Base-by-base conservation (phyloP, 1,140 invertebrate species). In the Wiebesia pumilae region DNA sequence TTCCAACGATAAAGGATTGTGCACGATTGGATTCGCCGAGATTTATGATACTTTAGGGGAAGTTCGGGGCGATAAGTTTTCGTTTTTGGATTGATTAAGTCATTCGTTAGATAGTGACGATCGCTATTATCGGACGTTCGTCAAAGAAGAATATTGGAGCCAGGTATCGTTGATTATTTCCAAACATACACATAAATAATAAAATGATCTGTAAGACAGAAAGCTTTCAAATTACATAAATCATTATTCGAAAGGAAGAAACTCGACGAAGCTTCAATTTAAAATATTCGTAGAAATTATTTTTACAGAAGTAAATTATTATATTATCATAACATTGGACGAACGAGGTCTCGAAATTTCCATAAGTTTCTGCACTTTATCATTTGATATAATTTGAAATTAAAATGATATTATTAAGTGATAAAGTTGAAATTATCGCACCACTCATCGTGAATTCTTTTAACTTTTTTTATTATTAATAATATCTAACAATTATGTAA, bases 11-110 rank as follows among this genome's bases (percentile, higher is more conserved):
- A 85, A 85, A 85, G 79, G 47, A 81, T 81, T 86, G 54, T n/a
- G 30, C 21, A 33, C 79, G 30, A 86, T 75, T 81, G 69, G 69
- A 73, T 43, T 81, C 16, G 40, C 16, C 40, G 47, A 78, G 85
- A 82, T 86, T 86, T 83, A 87, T 75, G 81, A 83, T 43, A 87
- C 27, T 58, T 79, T 69, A 51, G 43, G 85, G 38, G 35, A 80
- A 82, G 73, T 79, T 79, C 24, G 16, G 1, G 10, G 9, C 65
- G 73, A 87, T 83, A 87, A 87, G 75, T 27, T 33, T 87, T 83
- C 27, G 33, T 71, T 87, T 87, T 87, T 65, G 62, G 51, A 79
- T 83, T 83, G 75, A 87, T 83, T 83, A 80, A 83, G 75, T 83
- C 73, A 87, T 87, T 83, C 43, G 47, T 71, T 80, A 83, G 81